Evolutionary conservation across 2,113 vertebrate genomes (phyloP), one percentile per base, ranked within the genome.

Genomic region (Actinemys pallida): DNA sequence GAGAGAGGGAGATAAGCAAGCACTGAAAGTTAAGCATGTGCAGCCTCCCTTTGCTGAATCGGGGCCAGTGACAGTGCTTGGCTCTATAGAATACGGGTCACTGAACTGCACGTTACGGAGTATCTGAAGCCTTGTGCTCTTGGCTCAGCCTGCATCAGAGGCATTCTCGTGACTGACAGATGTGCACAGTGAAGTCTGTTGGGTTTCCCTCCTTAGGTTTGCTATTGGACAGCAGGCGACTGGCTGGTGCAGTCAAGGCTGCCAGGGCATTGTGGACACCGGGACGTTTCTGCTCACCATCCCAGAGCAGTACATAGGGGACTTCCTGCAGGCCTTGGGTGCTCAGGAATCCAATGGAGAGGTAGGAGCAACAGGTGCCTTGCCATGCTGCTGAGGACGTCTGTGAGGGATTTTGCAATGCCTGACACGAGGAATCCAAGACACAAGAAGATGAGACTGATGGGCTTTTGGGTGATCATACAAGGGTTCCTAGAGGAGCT

Each of bases 221-320:
- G 87, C 97, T 75, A 65, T 98, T 0, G 97, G 96, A 1, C 49
- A 8, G 0, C 45, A 94, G 14, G 81, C 80, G 65, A 97, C 97
- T 0, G 85, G 96, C 25, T 98, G 98, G 98, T 95, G 96, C 84
- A 94, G 95, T 79, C 87, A 84, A 20, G 94, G 93, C 76, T 98
- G 98, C 39, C 98, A 98, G 0, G 97, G 95, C 35, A 97, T 98
- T 1, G 95, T 98, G 89, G 98, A 98, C 54, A 98, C 97, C 0
- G 97, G 98, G 27, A 98, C 96, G 0, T 97, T 96, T 88, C 94
- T 96, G 81, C 89, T 98, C 81, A 90, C 97, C 4, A 3, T 98
- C 25, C 97, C 98, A 13, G 93, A 93, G 35, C 93, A 97, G 52
- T 97, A 95, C 91, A 76, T 98, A 87, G 27, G 62, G 6, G 79